Conservation (phyloP, 2,888 invertebrate species). For the Cerastis rubricosa region DNA sequence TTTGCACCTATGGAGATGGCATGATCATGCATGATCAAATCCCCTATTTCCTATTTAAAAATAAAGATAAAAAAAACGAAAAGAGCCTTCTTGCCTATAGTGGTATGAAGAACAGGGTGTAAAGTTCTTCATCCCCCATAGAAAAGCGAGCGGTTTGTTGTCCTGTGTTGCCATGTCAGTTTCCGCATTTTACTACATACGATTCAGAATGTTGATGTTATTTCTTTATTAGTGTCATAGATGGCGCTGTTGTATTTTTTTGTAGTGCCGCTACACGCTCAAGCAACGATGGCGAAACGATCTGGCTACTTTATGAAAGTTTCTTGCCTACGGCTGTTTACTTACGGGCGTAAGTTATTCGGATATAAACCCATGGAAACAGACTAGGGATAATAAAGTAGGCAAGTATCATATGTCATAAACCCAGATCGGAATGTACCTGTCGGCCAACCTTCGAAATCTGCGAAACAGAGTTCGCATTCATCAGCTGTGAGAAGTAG, state of each 20-base stretch:
- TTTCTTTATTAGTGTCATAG: neutral
- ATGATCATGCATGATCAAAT: no score
- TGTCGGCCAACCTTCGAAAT: neutral
- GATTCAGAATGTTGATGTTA: neutral
- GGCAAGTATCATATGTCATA: neutral
- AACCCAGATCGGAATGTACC: neutral
- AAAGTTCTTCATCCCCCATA: neutral
- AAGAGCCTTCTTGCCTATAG: neutral
- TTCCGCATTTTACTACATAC: no score
- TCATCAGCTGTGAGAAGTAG: neutral
- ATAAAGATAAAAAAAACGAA: no score
- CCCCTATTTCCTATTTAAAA: no score
- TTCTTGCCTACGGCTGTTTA: no score
- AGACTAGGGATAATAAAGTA: neutral
- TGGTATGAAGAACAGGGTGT: neutral
- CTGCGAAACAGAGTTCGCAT: neutral
- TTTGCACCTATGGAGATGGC: no score
- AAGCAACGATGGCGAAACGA: neutral
- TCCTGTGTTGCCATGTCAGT: no score
- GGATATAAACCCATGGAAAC: neutral
- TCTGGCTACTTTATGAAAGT: neutral
- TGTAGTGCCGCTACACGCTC: neutral
- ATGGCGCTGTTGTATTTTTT: neutral
- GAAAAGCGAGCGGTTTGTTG: no score
- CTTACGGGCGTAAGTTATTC: no score